Evolutionary conservation across 2,888 invertebrate genomes (phyloP).

Genomic region (Heliconius sara): DNA sequence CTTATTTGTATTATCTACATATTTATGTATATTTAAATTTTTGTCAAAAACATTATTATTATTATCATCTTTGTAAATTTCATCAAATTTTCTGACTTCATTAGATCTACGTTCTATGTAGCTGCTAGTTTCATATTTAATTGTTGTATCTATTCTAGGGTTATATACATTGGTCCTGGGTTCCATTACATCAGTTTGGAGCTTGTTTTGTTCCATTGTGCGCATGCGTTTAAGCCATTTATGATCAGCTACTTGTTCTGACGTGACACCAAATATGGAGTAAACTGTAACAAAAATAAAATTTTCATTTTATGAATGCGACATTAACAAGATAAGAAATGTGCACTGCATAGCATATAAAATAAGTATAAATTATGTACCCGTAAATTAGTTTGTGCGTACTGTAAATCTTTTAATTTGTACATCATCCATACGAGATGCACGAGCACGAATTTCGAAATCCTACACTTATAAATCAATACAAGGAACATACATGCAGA

Average conservation of each 20-base stretch:
- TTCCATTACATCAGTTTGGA: slow-evolving; percentile 48
- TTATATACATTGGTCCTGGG: slow-evolving; percentile 56
- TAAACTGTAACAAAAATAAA: slow-evolving; percentile 76
- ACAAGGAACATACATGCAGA: too few relatives aligned
- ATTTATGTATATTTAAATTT: slow-evolving; percentile 54
- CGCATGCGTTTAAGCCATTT: slow-evolving; percentile 48
- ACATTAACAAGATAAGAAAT: not conserved
- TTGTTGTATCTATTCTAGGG: slow-evolving; percentile 47
- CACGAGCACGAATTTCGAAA: too few relatives aligned
- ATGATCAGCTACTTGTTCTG: slow-evolving; percentile 66
- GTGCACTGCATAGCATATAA: too few relatives aligned
- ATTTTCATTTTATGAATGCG: not conserved
- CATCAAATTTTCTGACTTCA: slow-evolving; percentile 50
- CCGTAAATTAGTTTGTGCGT: too few relatives aligned
- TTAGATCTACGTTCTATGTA: slow-evolving; percentile 32
- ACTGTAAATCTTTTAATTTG: too few relatives aligned
- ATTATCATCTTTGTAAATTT: slow-evolving; percentile 54
- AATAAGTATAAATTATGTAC: too few relatives aligned
- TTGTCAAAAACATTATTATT: slow-evolving; percentile 49
- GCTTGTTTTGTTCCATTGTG: slow-evolving; percentile 48
- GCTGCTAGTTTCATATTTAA: slow-evolving; percentile 45
- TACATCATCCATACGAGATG: too few relatives aligned
- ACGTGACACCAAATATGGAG: slow-evolving; percentile 62
- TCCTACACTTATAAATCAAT: too few relatives aligned
- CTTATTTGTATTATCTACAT: slow-evolving; percentile 50